These are phyloP conservation scores for Lepilemur septentrionalis DNA, from an alignment of 2,797 vertebrate genomes.

Conservation along the genomic window DNA sequence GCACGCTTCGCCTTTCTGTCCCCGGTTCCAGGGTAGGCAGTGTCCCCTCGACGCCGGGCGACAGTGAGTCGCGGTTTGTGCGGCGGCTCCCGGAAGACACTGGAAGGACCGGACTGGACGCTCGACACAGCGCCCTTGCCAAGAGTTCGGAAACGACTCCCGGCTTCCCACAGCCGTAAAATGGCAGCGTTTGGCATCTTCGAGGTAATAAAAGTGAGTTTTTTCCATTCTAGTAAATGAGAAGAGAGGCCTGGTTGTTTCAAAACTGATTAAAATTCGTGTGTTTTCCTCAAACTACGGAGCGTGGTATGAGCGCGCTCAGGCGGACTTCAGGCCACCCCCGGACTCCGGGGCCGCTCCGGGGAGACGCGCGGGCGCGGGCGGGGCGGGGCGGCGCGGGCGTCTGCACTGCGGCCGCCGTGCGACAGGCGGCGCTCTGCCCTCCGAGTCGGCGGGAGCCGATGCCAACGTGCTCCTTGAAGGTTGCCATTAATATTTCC, in stretches of 20 bases:
- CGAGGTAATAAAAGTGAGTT: constrained; percentile 73
- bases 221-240: constrained; percentile 79
- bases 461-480: not conserved
- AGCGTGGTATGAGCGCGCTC: constrained; percentile 76
- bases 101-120: constrained; percentile 72
- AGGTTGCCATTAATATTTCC: not conserved
- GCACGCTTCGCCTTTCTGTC: constrained; percentile 52
- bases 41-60: constrained; percentile 68
- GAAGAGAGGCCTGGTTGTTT: constrained; percentile 79
- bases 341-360: no score
- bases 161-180: constrained; percentile 76
- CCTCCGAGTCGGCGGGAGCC: constrained; percentile 64
- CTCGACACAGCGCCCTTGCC: constrained; percentile 63
- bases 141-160: constrained; percentile 64
- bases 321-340: constrained; percentile 73
- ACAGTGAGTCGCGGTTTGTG: constrained; percentile 72
- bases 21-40: constrained; percentile 67
- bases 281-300: constrained; percentile 82
- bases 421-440: constrained; percentile 81
- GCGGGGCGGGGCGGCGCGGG: no score
- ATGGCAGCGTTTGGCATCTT: constrained; percentile 62
- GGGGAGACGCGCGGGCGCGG: no score
- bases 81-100: constrained; percentile 68
- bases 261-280: constrained; percentile 85
- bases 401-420: not conserved